Evolutionary conservation across 2,888 invertebrate genomes (phyloP).

Genomic region (Sepioteuthis lessoniana): DNA sequence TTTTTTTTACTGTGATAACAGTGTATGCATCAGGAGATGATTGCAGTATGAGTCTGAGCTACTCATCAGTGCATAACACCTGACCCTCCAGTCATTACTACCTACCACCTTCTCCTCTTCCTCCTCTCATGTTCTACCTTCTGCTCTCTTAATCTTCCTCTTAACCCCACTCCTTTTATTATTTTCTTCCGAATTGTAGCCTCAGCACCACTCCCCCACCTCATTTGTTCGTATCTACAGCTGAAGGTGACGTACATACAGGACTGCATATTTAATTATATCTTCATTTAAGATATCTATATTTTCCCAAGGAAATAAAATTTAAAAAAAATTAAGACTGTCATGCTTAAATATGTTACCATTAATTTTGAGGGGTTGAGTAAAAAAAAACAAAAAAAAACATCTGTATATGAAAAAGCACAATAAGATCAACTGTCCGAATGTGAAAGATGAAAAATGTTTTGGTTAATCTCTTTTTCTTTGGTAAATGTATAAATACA

Average conservation of each 20-base stretch:
- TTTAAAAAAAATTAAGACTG: not conserved
- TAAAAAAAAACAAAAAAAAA: not conserved
- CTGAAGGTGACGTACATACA: not conserved
- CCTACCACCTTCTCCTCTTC: not conserved
- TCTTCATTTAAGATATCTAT: not conserved
- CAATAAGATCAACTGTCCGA: not conserved
- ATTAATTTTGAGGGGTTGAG: not conserved
- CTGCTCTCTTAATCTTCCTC: not conserved
- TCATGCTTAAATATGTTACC: not conserved
- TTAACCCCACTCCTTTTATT: not conserved
- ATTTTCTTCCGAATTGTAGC: not conserved
- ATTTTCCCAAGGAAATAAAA: not conserved
- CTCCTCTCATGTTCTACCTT: not conserved
- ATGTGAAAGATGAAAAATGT: not conserved
- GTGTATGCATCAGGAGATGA: conserved; percentile 15
- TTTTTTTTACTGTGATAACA: not conserved
- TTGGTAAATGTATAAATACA: not conserved
- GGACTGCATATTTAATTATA: not conserved
- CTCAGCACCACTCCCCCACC: not conserved
- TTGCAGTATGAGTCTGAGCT: not conserved
- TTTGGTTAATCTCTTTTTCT: not conserved
- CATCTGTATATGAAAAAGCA: not conserved
- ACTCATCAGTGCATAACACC: not conserved
- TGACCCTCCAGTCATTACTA: not conserved
- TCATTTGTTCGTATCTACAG: not conserved